Evolutionary conservation across 2,888 invertebrate species (phyloP).

Genomic region (Drosophila ezoana): DNA sequence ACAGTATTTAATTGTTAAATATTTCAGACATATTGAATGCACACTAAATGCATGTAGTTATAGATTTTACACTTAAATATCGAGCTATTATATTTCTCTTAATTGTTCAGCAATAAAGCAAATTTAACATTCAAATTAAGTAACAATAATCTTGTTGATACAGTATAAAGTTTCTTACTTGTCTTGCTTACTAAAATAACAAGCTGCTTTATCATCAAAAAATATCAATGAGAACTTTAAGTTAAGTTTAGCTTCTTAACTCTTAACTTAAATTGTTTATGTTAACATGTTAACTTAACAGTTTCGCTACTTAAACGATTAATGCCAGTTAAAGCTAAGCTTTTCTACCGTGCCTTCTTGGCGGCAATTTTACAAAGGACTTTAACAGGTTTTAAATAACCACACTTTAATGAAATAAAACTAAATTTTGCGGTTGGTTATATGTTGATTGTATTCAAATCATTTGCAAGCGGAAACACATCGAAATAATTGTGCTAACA

Average conservation of each 20-base stretch:
- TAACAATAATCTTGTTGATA: neutral
- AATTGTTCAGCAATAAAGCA: neutral
- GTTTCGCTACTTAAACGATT: no score
- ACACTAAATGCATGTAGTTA: neutral
- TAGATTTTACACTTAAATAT: neutral
- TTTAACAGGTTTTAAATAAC: neutral
- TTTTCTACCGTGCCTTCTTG: neutral
- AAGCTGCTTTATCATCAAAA: no score
- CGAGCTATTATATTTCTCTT: neutral
- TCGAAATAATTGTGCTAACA: constrained; percentile 30
- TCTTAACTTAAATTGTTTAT: no score
- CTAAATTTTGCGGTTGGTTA: constrained; percentile 55
- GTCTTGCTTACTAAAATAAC: no score
- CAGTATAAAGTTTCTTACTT: no score
- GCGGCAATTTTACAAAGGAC: neutral
- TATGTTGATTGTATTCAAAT: constrained; percentile 32
- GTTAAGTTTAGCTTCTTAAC: no score
- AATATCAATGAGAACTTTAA: no score
- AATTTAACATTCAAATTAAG: constrained; percentile 8
- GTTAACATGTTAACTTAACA: no score
- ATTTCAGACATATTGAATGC: neutral
- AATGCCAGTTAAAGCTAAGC: no score
- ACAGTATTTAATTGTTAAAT: neutral
- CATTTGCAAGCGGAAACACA: constrained; percentile 44
- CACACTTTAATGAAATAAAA: constrained; percentile 30